Base-by-base conservation (phyloP, 2,888 invertebrate species). In the Cactoblastis cactorum region DNA sequence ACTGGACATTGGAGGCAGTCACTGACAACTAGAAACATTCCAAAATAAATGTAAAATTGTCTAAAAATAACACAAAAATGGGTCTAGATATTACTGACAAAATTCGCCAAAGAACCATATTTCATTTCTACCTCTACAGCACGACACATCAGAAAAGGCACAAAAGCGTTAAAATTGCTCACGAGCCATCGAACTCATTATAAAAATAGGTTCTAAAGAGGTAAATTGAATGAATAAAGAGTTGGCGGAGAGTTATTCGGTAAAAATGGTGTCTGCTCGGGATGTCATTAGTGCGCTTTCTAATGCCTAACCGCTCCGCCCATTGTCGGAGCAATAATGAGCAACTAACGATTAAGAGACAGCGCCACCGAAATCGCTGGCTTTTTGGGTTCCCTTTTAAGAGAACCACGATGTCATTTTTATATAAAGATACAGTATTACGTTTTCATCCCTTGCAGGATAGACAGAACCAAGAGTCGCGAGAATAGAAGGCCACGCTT, bases 281-380 rank as follows among this genome's bases (percentile, higher is more conserved):
- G 85, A 82, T 79, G 83, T 87, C 87, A 87, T 88, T 88, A 88
- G 83, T 75, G 84, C 69, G 77, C 83, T 86, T 86, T 87, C 87
- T 88, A 88, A 86, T 86, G 84, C 84, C 84, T 85, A 86, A 85
- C 81, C 76, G 83, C 67, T 80, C 83, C 80, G 70, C 71, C 82
- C 76, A 85, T 86, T 87, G 85, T 87, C 77, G 62, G 67, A 64
- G 69, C 67, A 75, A 78, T 86, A 87, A 87, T 85, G 86, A 87
- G 82, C 79, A 78, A 83, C 82, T 80, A 83, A 81, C 83, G 82
- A 85, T 83, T 80, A 67, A 74, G 78, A 72, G 62, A 65, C 64
- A 71, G 71, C 67, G 69, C 62, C 67, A 57, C 69, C 69, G 59
- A 58, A 70, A 71, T 71, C 61, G 61, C 65, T 62, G 66, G 68